phyloP scores from a whole-genome alignment of 2,888 invertebrate genomes.

The Notodonta dromedarius region DNA sequence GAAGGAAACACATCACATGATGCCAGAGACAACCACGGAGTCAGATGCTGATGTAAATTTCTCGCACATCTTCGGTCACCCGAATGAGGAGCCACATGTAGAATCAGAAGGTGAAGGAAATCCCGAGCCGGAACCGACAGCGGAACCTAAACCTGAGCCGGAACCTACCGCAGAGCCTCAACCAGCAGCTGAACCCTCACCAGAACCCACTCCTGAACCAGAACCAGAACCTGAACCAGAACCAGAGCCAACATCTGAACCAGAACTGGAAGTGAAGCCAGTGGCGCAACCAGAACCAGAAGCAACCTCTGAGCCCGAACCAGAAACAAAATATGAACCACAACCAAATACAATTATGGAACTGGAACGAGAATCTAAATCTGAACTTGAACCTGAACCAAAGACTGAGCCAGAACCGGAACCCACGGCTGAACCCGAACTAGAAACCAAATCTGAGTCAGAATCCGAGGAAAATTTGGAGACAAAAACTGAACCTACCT shows the following conservation, averaged over 20 bases:
- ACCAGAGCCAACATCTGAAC: constrained; percentile 35
- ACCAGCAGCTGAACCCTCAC: constrained; percentile 35
- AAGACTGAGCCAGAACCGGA: constrained; percentile 17
- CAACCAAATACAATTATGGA: constrained; percentile 12
- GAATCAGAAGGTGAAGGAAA: constrained; percentile 41
- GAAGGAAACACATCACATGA: constrained; percentile 57
- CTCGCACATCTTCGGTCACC: constrained; percentile 63
- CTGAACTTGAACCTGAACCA: constrained; percentile 18
- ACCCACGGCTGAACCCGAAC: constrained; percentile 9
- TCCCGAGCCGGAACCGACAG: constrained; percentile 41
- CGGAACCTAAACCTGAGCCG: constrained; percentile 45
- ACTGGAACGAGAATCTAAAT: constrained; percentile 12
- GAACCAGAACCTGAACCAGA: constrained; percentile 36
- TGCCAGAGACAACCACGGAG: constrained; percentile 58
- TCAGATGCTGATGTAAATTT: constrained; percentile 58
- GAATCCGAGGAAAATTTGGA: constrained; percentile 9
- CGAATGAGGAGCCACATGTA: constrained; percentile 40
- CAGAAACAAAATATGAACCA: constrained; percentile 14
- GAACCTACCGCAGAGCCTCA: constrained; percentile 34
- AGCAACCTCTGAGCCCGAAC: constrained; percentile 8
- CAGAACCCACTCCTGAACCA: constrained; percentile 42
- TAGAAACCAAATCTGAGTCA: constrained; percentile 12
- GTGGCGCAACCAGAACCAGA: constrained; percentile 36
- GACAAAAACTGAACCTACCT: constrained; percentile 9
- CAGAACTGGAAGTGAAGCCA: constrained; percentile 37